Base-by-base conservation (phyloP, 2,113 vertebrate genomes). In the Bufo bufo region DNA sequence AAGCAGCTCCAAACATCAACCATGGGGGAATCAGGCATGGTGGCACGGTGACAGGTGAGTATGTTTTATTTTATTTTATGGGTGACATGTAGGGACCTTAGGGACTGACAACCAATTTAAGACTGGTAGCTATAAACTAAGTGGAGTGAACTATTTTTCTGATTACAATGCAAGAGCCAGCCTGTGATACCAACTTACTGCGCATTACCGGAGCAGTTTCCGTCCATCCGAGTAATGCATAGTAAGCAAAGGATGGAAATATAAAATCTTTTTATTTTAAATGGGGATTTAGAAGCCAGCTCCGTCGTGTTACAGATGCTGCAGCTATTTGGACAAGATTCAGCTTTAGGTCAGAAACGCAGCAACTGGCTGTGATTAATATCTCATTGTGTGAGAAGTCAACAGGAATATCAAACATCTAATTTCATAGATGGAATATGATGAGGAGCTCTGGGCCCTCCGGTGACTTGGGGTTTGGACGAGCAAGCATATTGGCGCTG, bases 371-470 rank as follows among this genome's bases (percentile, higher is more conserved):
- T 43, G 59, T 66, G 75, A 86, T 86, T 66, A 86, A 66, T 66
- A 20, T 52, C 12, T 78, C 59, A 56, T 61, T 56, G 75, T 19
- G 75, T 79, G 85, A 86, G 50, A 54, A 66, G 85, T 86, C 58
- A 86, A 78, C 85, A 69, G 85, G 85, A 86, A 86, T 78, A 78
- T 79, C 59, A 86, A 86, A 78, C 74, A 79, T 79, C 45, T 71
- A 3, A 71, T 14, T 71, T 43, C 12, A 43, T 2, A 13, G 69
- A 78, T n/a, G 45, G 75, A 54, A 86, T 66, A 49, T 52, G 85
- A 79, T 79, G 52, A 79, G 59, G 33, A 20, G 12, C 58, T 23
- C 72, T 16, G 45, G 58, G 69, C 23, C 71, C 47, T 43, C 71
- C 77, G 72, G 71, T 63, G 84, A 13, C 56, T 85, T 77, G 54